Evolutionary conservation across 2,888 invertebrate genomes (phyloP).

Genomic region (Theodoxus fluviatilis): DNA sequence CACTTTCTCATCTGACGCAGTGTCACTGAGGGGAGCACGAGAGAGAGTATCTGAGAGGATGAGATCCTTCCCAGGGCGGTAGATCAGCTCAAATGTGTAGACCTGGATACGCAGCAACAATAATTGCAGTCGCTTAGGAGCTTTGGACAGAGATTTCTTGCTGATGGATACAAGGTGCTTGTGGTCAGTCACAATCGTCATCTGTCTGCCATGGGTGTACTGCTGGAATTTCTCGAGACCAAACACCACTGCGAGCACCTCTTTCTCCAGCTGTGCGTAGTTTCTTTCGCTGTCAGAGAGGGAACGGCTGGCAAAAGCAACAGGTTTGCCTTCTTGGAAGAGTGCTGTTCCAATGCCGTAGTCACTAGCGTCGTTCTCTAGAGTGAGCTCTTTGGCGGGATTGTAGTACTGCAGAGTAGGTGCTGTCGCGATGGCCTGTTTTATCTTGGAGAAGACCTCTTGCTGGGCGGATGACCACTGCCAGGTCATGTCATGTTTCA

Average conservation of each 20-base stretch:
- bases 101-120: constrained; percentile 32
- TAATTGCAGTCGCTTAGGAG: constrained; percentile 31
- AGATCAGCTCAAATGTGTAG: constrained; percentile 29
- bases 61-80: constrained; percentile 32
- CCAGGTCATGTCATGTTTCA: constrained; percentile 33
- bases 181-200: constrained; percentile 30
- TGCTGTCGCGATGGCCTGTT: constrained; percentile 24
- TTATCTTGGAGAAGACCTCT: constrained; percentile 35
- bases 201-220: constrained; percentile 29
- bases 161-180: constrained; percentile 32
- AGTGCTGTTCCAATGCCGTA: constrained; percentile 38
- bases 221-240: constrained; percentile 33
- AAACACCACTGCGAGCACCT: constrained; percentile 33
- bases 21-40: constrained; percentile 29
- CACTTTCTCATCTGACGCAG: background rate
- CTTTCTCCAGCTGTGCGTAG: constrained; percentile 39
- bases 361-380: constrained; percentile 38
- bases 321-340: constrained; percentile 32
- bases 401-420: constrained; percentile 37
- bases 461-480: constrained; percentile 35
- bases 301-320: constrained; percentile 33
- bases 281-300: constrained; percentile 25
- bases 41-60: constrained; percentile 33
- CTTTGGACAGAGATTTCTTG: constrained; percentile 33
- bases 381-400: constrained; percentile 21